Conservation (phyloP, 2,113 vertebrate species). For the Leptocoma aspasia region DNA sequence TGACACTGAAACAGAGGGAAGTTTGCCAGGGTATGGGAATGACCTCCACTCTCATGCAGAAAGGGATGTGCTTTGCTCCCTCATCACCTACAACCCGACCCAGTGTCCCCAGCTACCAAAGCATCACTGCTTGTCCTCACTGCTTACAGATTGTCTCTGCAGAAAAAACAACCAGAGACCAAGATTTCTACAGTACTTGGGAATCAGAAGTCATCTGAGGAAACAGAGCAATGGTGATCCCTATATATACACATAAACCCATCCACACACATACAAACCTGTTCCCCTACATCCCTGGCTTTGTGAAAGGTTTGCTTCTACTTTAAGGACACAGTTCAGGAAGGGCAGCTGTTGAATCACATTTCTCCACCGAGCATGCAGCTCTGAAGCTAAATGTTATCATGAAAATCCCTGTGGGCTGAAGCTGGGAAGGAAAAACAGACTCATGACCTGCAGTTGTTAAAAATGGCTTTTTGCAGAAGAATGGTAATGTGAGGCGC, state of each 20-base stretch:
- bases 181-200: not conserved
- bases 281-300: not conserved
- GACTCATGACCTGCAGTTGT: constrained; percentile 44
- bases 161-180: not conserved
- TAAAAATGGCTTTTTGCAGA: constrained; percentile 53
- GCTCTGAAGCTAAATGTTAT: constrained; percentile 48
- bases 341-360: constrained; percentile 44
- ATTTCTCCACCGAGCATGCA: not conserved
- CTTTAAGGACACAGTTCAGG: constrained; percentile 36
- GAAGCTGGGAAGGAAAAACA: constrained; percentile 29
- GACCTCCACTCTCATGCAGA: not conserved
- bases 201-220: not conserved
- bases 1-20: not conserved
- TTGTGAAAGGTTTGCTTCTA: not conserved
- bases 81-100: not conserved
- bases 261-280: not conserved
- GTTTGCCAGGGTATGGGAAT: not conserved
- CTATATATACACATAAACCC: not conserved
- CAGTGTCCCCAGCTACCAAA: not conserved
- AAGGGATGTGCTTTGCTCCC: not conserved
- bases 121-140: not conserved
- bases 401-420: constrained; percentile 48
- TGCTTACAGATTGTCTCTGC: not conserved
- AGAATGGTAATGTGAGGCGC: not conserved
- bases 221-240: not conserved